These are phyloP conservation scores for Discoglossus pictus DNA, from an alignment of 2,797 vertebrate genomes.

Conservation along the genomic window DNA sequence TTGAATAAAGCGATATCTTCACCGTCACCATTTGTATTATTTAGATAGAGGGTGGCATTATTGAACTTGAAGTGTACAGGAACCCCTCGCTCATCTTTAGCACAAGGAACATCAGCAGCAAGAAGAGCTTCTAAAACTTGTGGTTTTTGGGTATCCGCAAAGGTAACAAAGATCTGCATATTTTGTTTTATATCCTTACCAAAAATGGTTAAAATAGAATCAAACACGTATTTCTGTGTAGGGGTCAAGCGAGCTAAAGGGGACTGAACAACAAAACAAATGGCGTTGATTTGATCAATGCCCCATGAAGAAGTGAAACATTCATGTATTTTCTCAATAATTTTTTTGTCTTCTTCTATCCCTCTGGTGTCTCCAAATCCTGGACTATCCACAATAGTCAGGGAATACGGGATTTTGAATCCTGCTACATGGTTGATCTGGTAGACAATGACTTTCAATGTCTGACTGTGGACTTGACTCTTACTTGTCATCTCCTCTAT, in stretches of 20 bases:
- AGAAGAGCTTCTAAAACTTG: background rate
- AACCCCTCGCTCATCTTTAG: background rate
- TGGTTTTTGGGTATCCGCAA: background rate
- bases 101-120: background rate
- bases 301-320: background rate
- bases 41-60: slow-evolving; percentile 1
- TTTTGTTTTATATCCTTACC: slow-evolving; percentile 4
- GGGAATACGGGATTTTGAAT: background rate
- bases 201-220: background rate
- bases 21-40: background rate
- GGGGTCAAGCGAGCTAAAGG: slow-evolving; percentile 2
- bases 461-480: background rate
- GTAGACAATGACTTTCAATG: background rate
- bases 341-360: slow-evolving; percentile 5
- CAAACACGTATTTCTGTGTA: slow-evolving; percentile 30
- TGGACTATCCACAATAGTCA: slow-evolving; percentile 9
- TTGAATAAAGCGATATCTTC: background rate
- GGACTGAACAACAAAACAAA: slow-evolving; percentile 29
- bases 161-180: slow-evolving; percentile 5
- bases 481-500: background rate
- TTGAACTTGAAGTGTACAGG: slow-evolving; percentile 19
- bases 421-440: too few relatives aligned
- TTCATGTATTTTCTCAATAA: slow-evolving; percentile 4
- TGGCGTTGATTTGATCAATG: slow-evolving; percentile 10
- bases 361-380: background rate